Evolutionary conservation across 2,113 vertebrate genomes (phyloP), one percentile per base, ranked within the genome.

Genomic region (Proterorhinus semilunaris): DNA sequence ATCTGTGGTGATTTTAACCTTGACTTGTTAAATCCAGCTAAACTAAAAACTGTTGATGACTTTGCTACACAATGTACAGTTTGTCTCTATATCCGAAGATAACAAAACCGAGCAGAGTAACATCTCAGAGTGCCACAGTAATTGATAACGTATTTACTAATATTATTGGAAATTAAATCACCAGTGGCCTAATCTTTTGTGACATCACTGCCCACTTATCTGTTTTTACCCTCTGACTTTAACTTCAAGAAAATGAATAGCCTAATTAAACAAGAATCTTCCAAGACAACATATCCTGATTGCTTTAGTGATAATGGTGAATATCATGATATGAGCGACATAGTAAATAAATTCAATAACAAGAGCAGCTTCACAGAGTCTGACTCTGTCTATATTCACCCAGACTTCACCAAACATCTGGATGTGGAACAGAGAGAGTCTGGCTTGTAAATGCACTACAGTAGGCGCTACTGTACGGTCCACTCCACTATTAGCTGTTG

Each of bases 401-500:
- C 82, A 83, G 83, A 79, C 66, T 68, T 82, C 65, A 71, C 69
- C 68, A 77, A 84, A 89, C 76, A 86, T 79, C 71, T 90, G 85
- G 83, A 82, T 12, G 70, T 83, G 71, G 65, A 59, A 44, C 65
- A 52, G 68, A 65, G 49, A 50, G 43, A 21, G 75, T 44, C 6
- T 17, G 55, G 5, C 62, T 55, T 45, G 49, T 78, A 86, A 87
- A 73, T n/a, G 65, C 89, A 75, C 76, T 89, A 75, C 76, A 86
- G 65, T 69, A 78, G 46, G 66, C 78, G 57, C 80, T 92, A 72
- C 80, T 91, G 69, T 88, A 52, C 69, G 75, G 17, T 16, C 53
- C 46, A 80, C 83, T 67, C 82, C 81, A 63, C 57, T 90, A 81
- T 88, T 91, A 83, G 81, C 81, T 15, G 76, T 84, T 8, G 62